A percentile compares a stretch with the other conserved stretches of the same genome.
Evolutionary conservation across 2,113 vertebrate species (phyloP).

Genomic region (Labrus mixtus): DNA sequence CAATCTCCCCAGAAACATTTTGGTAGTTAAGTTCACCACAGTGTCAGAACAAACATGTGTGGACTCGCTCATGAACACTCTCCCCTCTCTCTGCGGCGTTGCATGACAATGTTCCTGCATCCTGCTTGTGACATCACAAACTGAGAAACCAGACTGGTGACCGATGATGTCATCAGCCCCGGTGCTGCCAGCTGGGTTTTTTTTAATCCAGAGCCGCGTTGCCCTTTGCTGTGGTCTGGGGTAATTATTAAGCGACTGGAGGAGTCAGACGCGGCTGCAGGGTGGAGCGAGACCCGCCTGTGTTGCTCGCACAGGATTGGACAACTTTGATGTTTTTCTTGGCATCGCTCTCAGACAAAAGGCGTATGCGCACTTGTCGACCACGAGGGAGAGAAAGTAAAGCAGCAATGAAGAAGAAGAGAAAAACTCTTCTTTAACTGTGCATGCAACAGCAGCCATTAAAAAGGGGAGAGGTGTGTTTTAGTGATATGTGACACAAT

Average conservation of each 20-base stretch:
- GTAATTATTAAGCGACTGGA: constrained; percentile 70
- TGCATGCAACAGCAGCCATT: not conserved
- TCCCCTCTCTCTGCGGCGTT: constrained; percentile 5
- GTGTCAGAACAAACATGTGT: constrained; percentile 36
- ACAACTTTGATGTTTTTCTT: constrained; percentile 74
- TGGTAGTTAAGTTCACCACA: constrained; percentile 23
- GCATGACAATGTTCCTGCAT: constrained; percentile 41
- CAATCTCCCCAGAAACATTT: constrained; percentile 21
- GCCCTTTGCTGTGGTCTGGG: constrained; percentile 70
- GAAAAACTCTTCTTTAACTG: not conserved
- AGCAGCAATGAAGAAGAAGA: constrained; percentile 12
- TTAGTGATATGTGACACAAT: constrained; percentile 3
- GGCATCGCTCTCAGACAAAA: constrained; percentile 71
- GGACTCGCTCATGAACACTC: constrained; percentile 37
- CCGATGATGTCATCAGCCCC: constrained; percentile 68
- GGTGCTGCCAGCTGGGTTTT: constrained; percentile 67
- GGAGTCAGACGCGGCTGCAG: constrained; percentile 69
- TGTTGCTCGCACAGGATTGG: constrained; percentile 48
- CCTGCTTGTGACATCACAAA: constrained; percentile 48
- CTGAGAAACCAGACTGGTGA: constrained; percentile 50
- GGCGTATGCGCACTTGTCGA: constrained; percentile 69
- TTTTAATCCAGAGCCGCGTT: constrained; percentile 50
- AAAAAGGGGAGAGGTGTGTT: not conserved
- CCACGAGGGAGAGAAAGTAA: constrained; percentile 46
- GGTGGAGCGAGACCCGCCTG: constrained; percentile 66